Evolutionary conservation across 2,797 vertebrate species (phyloP), one percentile per base, ranked within the genome.

Genomic region (Premnoplex brunnescens): DNA sequence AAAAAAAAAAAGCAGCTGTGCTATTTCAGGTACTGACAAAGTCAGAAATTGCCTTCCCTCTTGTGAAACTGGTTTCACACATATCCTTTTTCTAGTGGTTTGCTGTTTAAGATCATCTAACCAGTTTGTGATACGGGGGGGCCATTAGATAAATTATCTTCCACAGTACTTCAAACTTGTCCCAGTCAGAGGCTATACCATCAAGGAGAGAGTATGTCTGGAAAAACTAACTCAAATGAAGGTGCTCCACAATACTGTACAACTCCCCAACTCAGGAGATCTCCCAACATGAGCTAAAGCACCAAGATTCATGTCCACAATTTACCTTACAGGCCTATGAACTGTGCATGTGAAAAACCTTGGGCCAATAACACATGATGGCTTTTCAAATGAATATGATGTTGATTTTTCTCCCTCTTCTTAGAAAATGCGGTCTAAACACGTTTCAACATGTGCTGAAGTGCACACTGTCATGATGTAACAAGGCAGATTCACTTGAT

Each of bases 101-200:
- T 76, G 20, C 30, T 87, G 43, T 52, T 78, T 54, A 49, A 60
- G 64, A 58, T 43, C n/a, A 41, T n/a, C 63, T 52, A 72, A 37
- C 16, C 23, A 30, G 23, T 0, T 54, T 18, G 6, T 27, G 32
- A 62, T 32, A 68, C 0, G 2, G 14, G 12, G 14, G 12, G 75
- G 26, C 36, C 22, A 55, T 46, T 23, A 67, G 41, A 67, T 19
- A 64, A 72, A 27, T 36, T 28, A 84, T 15, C 30, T 64, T 72
- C 24, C 66, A 41, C 20, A 63, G 18, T 6, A 14, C 43, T 87
- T 91, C 22, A 46, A 49, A 55, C 6, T 51, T 62, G 10, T 34
- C 15, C 14, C 30, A 19, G 14, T 36, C 36, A 43, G 34, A 9
- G 36, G 11, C 4, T 43, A 48, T 18, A 68, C 7, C 11, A 72